Base-by-base conservation (phyloP, 1,140 invertebrate genomes). In the Ceratosolen solmsi region DNA sequence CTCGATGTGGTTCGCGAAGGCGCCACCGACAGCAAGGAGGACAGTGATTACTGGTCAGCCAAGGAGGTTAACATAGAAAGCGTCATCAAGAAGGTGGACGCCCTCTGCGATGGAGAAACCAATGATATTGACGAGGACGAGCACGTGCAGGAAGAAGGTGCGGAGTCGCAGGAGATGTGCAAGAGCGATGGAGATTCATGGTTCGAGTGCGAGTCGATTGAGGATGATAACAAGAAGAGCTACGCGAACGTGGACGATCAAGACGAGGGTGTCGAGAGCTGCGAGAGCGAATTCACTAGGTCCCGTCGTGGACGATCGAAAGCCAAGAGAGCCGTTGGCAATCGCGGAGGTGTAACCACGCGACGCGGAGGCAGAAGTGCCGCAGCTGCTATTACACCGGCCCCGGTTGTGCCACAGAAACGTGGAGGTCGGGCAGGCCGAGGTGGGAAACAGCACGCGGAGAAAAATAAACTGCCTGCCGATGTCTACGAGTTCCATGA, bases 401-500 rank as follows among this genome's bases (percentile, higher is more conserved):
- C 11, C 90, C 93, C 76, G 30, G 91, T 33, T 87, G 88, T 30
- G 83, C 87, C 49, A 85, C 84, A 86, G 7, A 91, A 93, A 81
- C 92, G 94, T 83, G 93, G 93, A 36, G 92, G 92, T 8, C 93
- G 93, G 88, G 86, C 92, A 8, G 70, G 92, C 0, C 92, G 94
- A 86, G 88, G 93, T 83, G 89, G 90, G 86, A 84, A 94, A 89
- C 91, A 92, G 87, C 56, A 94, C 92, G 86, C 92, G 88, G 90
- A 95, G 92, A 92, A 90, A 89, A 83, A 93, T 89, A 90, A 93
- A 89, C 87, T 94, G 13, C 93, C 93, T 0, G 93, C 94, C 1
- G 96, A 97, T 87, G 94, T 97, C 4, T 97, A 97, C 84, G 96
- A 97, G 87, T 97, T 96, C 87, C 94, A 95, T 85, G 96, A 97